Percentiles rank a stretch among this genome's conserved stretches.
phyloP scores from a whole-genome alignment of 2,888 invertebrate species.

The Nemotelus nigrinus region DNA sequence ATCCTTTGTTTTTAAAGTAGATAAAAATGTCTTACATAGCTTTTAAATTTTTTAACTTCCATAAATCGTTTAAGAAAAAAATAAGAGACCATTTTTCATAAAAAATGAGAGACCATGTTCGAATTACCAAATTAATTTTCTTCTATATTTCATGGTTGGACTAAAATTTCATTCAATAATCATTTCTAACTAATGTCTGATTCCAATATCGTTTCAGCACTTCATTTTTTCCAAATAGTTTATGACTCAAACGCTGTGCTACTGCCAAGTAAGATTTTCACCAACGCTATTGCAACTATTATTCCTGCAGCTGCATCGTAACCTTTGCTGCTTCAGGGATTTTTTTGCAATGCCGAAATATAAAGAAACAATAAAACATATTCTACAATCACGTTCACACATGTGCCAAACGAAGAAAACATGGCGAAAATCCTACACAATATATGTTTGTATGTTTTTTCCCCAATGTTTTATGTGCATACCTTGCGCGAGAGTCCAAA shows the following conservation, averaged over 20 bases:
- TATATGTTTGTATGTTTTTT: neutral
- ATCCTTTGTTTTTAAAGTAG: too few relatives aligned
- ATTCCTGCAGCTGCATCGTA: neutral
- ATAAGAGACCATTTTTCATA: too few relatives aligned
- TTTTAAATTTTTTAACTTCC: too few relatives aligned
- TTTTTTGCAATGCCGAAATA: constrained; percentile 2
- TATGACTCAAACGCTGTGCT: constrained; percentile 22
- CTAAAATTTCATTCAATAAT: too few relatives aligned
- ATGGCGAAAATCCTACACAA: neutral
- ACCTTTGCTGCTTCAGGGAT: neutral
- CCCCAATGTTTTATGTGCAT: neutral
- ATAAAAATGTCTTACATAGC: too few relatives aligned
- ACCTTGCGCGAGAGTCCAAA: neutral
- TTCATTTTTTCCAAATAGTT: constrained; percentile 24
- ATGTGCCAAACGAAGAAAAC: constrained; percentile 22
- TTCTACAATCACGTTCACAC: constrained; percentile 40
- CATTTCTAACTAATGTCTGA: neutral
- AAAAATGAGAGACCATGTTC: too few relatives aligned
- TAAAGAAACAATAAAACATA: constrained; percentile 15
- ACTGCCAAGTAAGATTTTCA: constrained; percentile 14
- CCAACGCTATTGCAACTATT: neutral
- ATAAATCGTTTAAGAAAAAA: too few relatives aligned
- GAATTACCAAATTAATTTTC: too few relatives aligned
- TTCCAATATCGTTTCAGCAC: constrained; percentile 32
- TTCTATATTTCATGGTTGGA: too few relatives aligned